Evolutionary conservation across 2,888 invertebrate genomes (phyloP).

Genomic region (Zootermopsis nevadensis): DNA sequence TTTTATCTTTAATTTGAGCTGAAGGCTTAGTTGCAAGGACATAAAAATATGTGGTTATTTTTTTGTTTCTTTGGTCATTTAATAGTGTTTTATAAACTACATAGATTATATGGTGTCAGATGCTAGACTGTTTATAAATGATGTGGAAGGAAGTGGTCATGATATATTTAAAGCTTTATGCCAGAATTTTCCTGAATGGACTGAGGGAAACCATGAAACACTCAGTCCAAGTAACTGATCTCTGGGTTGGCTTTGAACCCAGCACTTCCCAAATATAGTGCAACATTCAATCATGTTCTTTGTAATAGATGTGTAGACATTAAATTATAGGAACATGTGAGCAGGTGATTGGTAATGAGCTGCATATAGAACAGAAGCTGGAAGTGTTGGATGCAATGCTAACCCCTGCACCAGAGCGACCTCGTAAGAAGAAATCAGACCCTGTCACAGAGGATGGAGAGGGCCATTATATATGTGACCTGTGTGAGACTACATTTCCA

Average conservation of each 20-base stretch:
- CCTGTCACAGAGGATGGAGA: conserved; percentile 1
- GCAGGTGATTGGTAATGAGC: conserved; percentile 11
- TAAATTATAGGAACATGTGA: background rate
- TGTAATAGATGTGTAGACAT: background rate
- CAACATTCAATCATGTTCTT: background rate
- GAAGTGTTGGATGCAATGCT: conserved; percentile 39
- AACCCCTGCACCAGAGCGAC: conserved; percentile 24
- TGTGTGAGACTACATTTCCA: conserved; percentile 55
- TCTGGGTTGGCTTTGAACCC: background rate
- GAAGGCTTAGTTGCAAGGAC: too few relatives aligned
- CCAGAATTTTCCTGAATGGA: too few relatives aligned
- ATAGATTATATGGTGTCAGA: too few relatives aligned
- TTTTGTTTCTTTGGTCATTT: background rate
- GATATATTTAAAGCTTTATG: too few relatives aligned
- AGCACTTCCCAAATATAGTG: background rate
- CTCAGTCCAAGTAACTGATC: background rate
- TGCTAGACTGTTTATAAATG: too few relatives aligned
- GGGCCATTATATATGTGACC: conserved; percentile 51
- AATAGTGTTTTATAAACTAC: too few relatives aligned
- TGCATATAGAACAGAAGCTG: conserved; percentile 30
- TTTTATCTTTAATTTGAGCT: too few relatives aligned
- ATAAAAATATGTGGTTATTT: too few relatives aligned
- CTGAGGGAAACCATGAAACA: too few relatives aligned
- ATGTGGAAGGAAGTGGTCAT: too few relatives aligned
- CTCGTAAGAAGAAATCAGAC: conserved; percentile 30